Base-by-base conservation (phyloP, 2,797 vertebrate genomes). In the Brotula barbata region DNA sequence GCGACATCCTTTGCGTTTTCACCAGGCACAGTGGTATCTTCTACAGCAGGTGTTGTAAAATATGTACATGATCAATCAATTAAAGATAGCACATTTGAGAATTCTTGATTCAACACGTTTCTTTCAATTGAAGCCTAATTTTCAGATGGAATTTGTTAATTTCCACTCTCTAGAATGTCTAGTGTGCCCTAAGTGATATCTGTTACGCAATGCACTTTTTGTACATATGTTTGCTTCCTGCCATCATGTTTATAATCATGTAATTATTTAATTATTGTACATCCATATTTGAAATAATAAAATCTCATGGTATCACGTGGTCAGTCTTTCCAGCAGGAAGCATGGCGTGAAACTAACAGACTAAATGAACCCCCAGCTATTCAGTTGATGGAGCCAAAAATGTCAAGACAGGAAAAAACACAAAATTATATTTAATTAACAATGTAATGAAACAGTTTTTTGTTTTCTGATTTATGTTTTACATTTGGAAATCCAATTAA, bases 201-300 rank as follows among this genome's bases (percentile, higher is more conserved):
- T 74, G 63, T 79, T 78, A 80, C 76, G 84, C 78, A 73, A 81
- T 89, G 90, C 88, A 91, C 88, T 87, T 91, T 73, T 57, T 85
- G 82, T 85, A 85, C 44, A 87, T 87, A 86, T 21, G 73, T 82
- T 78, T 75, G 73, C 82, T 76, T 87, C 67, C 75, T 75, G 44
- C 72, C 74, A 76, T 84, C 51, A 78, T 79, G 71, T 83, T 76
- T 78, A 75, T 84, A 74, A 80, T 79, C 46, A 65, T 87, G 77
- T 81, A 83, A 83, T 82, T 82, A 86, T 89, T 87, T 82, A 87
- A 89, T 80, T 80, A 86, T 74, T 90, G 83, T 89, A 87, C 78
- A 88, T 85, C 71, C 65, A 81, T 65, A 86, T 88, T 87, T 86
- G 64, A 87, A 83, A 75, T 70, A 89, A 89, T 86, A 88, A 90